These are phyloP conservation scores for Oostethus manadensis DNA, from an alignment of 2,113 vertebrate genomes.

Conservation along the genomic window DNA sequence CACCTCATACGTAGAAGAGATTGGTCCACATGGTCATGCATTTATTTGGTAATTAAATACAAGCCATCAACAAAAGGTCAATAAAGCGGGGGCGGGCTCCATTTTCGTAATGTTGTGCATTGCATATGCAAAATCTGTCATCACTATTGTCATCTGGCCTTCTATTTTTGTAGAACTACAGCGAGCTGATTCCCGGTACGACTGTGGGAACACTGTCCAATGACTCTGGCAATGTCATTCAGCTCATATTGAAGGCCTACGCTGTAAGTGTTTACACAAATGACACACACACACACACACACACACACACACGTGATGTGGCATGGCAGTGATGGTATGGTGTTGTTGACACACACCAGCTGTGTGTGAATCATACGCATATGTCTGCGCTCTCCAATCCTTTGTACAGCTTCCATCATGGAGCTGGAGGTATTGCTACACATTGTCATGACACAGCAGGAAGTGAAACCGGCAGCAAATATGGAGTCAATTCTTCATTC, in stretches of 20 bases:
- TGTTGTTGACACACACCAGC: constrained; percentile 53
- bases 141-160: constrained; percentile 1
- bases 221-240: constrained; percentile 90
- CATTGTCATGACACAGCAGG: too few species aligned
- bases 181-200: constrained; percentile 92
- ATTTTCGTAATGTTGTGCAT: too few species aligned
- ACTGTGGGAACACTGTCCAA: constrained; percentile 84
- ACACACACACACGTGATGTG: constrained; percentile 22
- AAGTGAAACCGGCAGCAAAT: too few species aligned
- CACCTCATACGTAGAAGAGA: too few species aligned
- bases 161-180: constrained; percentile 82
- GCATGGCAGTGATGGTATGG: constrained; percentile 44
- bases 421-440: constrained; percentile 1
- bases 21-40: too few species aligned
- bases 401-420: constrained; percentile 15
- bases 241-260: constrained; percentile 90
- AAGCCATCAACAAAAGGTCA: too few species aligned
- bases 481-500: too few species aligned
- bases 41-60: too few species aligned
- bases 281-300: too few species aligned
- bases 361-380: constrained; percentile 36
- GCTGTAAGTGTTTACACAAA: constrained; percentile 72
- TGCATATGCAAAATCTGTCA: too few species aligned
- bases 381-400: constrained; percentile 16
- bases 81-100: too few species aligned